Evolutionary conservation across 2,113 vertebrate genomes (phyloP).

Genomic region (Ranitomeya imitator): DNA sequence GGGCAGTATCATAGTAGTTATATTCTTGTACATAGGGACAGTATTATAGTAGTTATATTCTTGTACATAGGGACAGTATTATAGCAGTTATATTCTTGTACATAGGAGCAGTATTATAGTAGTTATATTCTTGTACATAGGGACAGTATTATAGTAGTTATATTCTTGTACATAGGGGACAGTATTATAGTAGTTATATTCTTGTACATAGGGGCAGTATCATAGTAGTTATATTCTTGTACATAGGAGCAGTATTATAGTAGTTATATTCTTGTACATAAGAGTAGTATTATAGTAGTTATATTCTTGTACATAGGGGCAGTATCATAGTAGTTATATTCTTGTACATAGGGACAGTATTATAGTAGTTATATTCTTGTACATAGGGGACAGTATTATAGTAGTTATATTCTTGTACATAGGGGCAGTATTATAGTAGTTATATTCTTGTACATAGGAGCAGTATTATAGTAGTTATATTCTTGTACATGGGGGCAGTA

Average conservation of each 20-base stretch:
- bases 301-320: constrained; percentile 1
- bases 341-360: not conserved
- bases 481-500: not conserved
- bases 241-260: constrained; percentile 11
- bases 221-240: not conserved
- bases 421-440: not conserved
- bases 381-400: not conserved
- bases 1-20: not conserved
- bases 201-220: not conserved
- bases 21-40: not conserved
- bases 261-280: not conserved
- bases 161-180: constrained; percentile 9
- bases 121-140: constrained; percentile 12
- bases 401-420: constrained; percentile 7
- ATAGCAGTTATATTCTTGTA: too few relatives aligned
- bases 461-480: constrained; percentile 1
- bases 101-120: not conserved
- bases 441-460: constrained; percentile 10
- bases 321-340: constrained; percentile 4
- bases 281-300: not conserved
- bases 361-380: not conserved
- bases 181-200: constrained; percentile 2
- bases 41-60: constrained; percentile 6
- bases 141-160: not conserved
- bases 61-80: not conserved